A percentile compares a stretch with the other conserved stretches of the same genome.
Evolutionary conservation across 2,888 invertebrate species (phyloP).

Genomic region (Azorinus chamasolen): DNA sequence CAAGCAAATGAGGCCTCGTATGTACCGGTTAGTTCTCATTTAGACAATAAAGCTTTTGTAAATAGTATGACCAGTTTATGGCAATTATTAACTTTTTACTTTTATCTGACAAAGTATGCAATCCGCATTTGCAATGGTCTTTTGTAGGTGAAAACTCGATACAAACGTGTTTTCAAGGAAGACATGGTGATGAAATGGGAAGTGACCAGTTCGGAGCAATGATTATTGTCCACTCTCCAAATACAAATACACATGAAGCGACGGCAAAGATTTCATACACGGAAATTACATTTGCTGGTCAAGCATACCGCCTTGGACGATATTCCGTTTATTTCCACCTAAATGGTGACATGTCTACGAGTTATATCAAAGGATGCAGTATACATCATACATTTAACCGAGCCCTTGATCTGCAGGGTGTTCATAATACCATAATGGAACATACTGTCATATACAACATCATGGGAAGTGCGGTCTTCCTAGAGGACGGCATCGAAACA

Average conservation of each 20-base stretch:
- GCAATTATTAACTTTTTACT: too few species aligned
- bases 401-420: constrained; percentile 83
- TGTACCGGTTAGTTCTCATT: too few species aligned
- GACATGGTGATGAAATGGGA: constrained; percentile 84
- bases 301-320: constrained; percentile 83
- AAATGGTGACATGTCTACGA: constrained; percentile 78
- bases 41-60: too few species aligned
- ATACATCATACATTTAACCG: constrained; percentile 83
- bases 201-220: constrained; percentile 82
- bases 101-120: too few species aligned
- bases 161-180: constrained; percentile 85
- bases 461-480: constrained; percentile 85
- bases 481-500: constrained; percentile 84
- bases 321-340: constrained; percentile 85
- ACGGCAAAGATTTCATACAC: constrained; percentile 69
- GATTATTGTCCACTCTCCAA: constrained; percentile 77
- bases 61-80: constrained; percentile 83
- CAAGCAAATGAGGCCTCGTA: too few species aligned
- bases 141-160: constrained; percentile 81
- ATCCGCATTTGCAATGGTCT: neutral
- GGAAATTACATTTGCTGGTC: too few species aligned
- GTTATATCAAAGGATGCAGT: constrained; percentile 80
- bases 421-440: constrained; percentile 76
- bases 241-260: constrained; percentile 58
- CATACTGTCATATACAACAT: constrained; percentile 82